Conservation (phyloP, 1,140 invertebrate species). For the Drosophila cardini region DNA sequence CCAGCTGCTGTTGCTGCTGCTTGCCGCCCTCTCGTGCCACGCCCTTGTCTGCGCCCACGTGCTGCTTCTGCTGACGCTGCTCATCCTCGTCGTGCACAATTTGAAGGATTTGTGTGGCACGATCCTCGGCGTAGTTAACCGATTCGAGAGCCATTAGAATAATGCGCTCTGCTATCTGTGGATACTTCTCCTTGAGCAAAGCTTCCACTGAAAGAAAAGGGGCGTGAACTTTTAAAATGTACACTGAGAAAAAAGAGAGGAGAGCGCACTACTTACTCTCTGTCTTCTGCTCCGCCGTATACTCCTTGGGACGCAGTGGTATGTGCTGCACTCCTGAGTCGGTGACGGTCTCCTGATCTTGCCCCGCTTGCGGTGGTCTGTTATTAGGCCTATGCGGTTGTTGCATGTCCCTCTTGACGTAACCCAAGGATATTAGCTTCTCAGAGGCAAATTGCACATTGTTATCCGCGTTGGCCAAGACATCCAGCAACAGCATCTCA, state of each 20-base stretch:
- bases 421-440: conserved; percentile 91
- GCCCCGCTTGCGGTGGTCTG: conserved; percentile 69
- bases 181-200: conserved; percentile 90
- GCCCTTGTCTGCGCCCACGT: conserved; percentile 1
- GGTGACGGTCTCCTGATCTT: conserved; percentile 39
- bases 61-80: conserved; percentile 56
- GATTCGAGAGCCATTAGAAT: conserved; percentile 94
- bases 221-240: background rate
- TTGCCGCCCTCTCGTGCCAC: conserved; percentile 31
- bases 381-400: conserved; percentile 76
- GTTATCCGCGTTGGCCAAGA: conserved; percentile 93
- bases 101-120: conserved; percentile 90
- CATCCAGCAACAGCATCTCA: conserved; percentile 93
- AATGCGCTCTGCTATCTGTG: conserved; percentile 90
- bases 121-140: conserved; percentile 92
- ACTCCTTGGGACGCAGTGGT: conserved; percentile 87
- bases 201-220: conserved; percentile 88
- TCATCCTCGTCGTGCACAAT: conserved; percentile 88
- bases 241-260: no score
- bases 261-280: conserved; percentile 86
- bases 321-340: conserved; percentile 60
- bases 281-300: conserved; percentile 90
- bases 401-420: conserved; percentile 90
- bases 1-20: conserved; percentile 54
- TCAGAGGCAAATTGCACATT: conserved; percentile 95